phyloP scores from a whole-genome alignment of 2,888 invertebrate genomes.

The Lasioglossum vierecki region DNA sequence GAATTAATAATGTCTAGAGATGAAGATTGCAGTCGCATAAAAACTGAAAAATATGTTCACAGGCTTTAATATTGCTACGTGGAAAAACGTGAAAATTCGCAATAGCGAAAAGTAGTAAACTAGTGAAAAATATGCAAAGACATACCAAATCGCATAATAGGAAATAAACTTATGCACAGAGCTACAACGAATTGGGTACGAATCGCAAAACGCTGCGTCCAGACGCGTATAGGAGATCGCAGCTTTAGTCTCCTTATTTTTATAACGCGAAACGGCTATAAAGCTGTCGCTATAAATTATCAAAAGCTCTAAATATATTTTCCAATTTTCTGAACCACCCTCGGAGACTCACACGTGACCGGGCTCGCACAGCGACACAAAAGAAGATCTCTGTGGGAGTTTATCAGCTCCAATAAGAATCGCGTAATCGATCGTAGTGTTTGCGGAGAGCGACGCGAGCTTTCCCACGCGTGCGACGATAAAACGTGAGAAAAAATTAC shows the following conservation, averaged over 20 bases:
- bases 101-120: no score
- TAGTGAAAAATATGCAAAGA: no score
- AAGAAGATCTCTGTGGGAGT: background rate
- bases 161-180: no score
- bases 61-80: no score
- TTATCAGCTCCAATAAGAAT: conserved; percentile 32
- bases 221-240: no score
- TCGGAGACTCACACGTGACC: background rate
- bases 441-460: background rate
- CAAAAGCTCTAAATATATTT: background rate
- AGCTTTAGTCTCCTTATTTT: background rate
- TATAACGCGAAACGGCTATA: background rate
- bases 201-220: no score
- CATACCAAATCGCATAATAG: no score
- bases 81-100: no score
- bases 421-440: conserved; percentile 29
- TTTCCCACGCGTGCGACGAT: background rate
- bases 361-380: background rate
- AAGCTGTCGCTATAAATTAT: background rate
- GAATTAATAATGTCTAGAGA: no score
- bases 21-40: no score
- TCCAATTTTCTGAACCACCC: background rate
- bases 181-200: no score
- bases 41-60: no score
- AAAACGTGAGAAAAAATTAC: background rate